Evolutionary conservation across 92 coral and sea anemone genomes (phyloP).

Genomic region (Parazoanthus darwini): DNA sequence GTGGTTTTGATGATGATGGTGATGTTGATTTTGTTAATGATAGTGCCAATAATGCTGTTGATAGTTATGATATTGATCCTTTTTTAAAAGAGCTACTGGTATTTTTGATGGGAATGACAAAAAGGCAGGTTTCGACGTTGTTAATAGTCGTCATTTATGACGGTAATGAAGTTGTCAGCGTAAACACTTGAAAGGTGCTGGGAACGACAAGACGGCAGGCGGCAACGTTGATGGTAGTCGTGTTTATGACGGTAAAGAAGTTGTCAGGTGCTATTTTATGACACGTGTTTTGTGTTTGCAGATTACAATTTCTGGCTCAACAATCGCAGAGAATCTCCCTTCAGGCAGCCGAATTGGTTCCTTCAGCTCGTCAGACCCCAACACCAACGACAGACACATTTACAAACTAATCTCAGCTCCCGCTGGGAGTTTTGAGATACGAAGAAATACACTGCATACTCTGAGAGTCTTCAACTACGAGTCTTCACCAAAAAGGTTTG

Average conservation of each 20-base stretch:
- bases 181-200: no score
- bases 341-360: conserved; percentile 76
- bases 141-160: no score
- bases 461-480: conserved; percentile 75
- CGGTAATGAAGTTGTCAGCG: no score
- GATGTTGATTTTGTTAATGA: background rate
- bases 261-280: background rate
- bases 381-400: conserved; percentile 75
- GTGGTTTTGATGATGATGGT: background rate
- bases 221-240: no score
- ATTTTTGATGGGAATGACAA: no score
- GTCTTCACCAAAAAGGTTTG: conserved; percentile 71
- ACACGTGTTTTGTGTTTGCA: conserved; percentile 30
- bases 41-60: background rate
- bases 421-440: conserved; percentile 75
- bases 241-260: background rate
- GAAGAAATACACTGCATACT: conserved; percentile 72
- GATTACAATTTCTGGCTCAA: conserved; percentile 79
- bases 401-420: conserved; percentile 77
- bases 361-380: conserved; percentile 82
- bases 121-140: no score
- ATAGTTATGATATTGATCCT: no score
- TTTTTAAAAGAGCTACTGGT: no score
- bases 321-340: conserved; percentile 80
- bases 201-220: no score